Conservation (phyloP, 92 coral and sea anemone genomes). For the Porites rus region DNA sequence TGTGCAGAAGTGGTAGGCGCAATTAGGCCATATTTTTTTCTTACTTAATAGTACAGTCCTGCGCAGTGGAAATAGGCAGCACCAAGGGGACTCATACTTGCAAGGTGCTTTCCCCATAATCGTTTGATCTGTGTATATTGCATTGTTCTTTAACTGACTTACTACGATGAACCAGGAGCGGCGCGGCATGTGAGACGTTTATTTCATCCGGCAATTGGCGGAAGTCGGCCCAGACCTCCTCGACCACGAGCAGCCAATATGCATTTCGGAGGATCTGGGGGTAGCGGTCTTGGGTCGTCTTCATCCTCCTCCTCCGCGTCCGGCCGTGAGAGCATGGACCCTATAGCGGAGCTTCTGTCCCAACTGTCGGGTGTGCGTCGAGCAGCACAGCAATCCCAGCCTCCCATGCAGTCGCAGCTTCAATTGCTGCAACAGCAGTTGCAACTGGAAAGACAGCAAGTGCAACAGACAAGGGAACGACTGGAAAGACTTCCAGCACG, state of each 20-base stretch:
- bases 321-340: conserved; percentile 96
- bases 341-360: conserved; percentile 95
- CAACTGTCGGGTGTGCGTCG: conserved; percentile 98
- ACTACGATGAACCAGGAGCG: conserved; percentile 81
- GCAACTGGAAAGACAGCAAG: conserved; percentile 96
- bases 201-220: conserved; percentile 95
- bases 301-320: conserved; percentile 80
- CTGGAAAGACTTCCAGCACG: conserved; percentile 94
- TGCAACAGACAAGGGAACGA: conserved; percentile 97
- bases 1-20: too few species aligned
- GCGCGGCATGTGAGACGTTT: conserved; percentile 95
- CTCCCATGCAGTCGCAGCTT: conserved; percentile 96
- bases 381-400: conserved; percentile 96
- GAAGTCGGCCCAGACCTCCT: conserved; percentile 93
- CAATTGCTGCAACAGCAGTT: conserved; percentile 95
- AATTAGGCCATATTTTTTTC: too few species aligned
- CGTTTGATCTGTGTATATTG: background rate
- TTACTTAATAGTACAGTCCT: too few species aligned
- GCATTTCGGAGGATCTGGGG: conserved; percentile 91
- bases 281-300: conserved; percentile 61
- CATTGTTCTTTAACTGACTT: conserved; percentile 63
- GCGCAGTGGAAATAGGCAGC: too few species aligned
- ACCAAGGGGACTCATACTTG: too few species aligned
- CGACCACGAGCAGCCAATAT: conserved; percentile 88
- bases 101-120: too few species aligned